Conservation (phyloP, 2,888 invertebrate species). For the Troilus luridus region DNA sequence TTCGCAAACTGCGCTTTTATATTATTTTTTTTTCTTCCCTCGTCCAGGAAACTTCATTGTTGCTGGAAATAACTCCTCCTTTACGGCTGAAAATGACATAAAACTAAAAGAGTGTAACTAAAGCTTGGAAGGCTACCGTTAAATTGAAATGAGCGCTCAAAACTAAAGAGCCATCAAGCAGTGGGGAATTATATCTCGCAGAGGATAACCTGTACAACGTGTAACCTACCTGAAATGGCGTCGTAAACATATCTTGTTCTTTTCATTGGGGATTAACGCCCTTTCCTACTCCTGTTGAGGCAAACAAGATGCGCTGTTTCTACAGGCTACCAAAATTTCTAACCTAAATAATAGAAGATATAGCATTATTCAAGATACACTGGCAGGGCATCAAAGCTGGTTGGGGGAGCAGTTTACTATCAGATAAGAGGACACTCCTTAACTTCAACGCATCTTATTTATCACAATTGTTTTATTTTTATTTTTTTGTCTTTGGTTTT, state of each 20-base stretch:
- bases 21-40: background rate
- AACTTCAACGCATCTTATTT: no score
- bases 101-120: background rate
- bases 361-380: no score
- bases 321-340: no score
- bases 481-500: no score
- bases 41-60: slow-evolving; percentile 8
- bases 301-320: no score
- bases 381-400: no score
- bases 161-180: background rate
- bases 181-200: background rate
- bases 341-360: no score
- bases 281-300: no score
- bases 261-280: no score
- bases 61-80: background rate
- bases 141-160: slow-evolving; percentile 34
- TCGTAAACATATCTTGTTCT: background rate
- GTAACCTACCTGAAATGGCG: background rate
- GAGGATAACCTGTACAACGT: background rate
- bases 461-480: no score
- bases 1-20: background rate
- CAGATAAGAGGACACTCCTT: no score
- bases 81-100: slow-evolving; percentile 1
- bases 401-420: no score
- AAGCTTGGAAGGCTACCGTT: background rate